Evolutionary conservation across 2,797 vertebrate species (phyloP).

Genomic region (Microcaecilia unicolor): DNA sequence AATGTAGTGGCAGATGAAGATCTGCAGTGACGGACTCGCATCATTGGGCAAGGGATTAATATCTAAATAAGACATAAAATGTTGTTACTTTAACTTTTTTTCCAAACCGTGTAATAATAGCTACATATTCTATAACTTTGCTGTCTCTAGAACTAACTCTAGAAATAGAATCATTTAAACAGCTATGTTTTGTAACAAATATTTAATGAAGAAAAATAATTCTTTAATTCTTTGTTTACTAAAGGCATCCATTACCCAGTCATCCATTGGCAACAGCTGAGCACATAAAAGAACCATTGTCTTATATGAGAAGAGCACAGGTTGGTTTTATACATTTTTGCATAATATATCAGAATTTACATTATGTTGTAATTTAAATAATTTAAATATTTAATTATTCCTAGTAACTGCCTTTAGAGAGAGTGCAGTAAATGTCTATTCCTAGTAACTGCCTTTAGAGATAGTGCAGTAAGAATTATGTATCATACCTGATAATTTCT

Average conservation of each 20-base stretch:
- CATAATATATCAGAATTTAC: too few relatives aligned
- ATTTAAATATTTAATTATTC: too few relatives aligned
- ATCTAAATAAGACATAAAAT: background rate
- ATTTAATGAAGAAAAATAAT: background rate
- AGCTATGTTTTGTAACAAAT: background rate
- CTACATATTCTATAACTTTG: background rate
- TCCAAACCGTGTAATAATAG: background rate
- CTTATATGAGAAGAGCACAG: constrained; percentile 94
- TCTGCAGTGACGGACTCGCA: too few relatives aligned
- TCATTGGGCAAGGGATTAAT: too few relatives aligned
- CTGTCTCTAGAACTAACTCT: background rate
- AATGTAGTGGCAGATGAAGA: too few relatives aligned
- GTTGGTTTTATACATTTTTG: constrained; percentile 46
- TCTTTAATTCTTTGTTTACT: constrained; percentile 19
- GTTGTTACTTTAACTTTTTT: background rate
- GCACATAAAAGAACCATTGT: constrained; percentile 88
- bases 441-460: too few relatives aligned
- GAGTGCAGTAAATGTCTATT: too few relatives aligned
- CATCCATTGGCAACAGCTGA: constrained; percentile 76
- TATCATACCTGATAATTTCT: too few relatives aligned
- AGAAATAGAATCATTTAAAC: background rate
- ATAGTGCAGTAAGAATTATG: too few relatives aligned
- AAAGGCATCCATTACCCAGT: constrained; percentile 69
- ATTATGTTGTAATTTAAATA: too few relatives aligned
- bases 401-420: too few relatives aligned